Percentiles rank a stretch among this genome's conserved stretches.
These are phyloP conservation scores for Gymnoscelis rufifasciata DNA, from an alignment of 2,888 invertebrate genomes.

Conservation along the genomic window DNA sequence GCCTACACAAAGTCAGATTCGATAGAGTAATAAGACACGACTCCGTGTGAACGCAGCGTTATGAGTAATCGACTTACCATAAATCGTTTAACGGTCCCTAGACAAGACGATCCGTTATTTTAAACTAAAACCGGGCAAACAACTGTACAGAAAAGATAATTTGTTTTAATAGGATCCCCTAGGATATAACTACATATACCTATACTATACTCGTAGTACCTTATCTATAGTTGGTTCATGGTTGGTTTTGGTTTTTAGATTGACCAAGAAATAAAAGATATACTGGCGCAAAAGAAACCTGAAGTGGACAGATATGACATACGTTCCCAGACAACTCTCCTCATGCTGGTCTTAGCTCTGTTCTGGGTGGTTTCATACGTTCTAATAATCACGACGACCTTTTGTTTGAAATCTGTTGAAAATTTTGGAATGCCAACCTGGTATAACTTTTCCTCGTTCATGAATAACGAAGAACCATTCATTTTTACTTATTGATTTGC, in stretches of 20 bases:
- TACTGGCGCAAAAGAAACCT: neutral
- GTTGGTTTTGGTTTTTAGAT: constrained; percentile 12
- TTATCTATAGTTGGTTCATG: too few species aligned
- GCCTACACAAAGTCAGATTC: too few species aligned
- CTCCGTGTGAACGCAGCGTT: too few species aligned
- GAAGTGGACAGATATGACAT: constrained; percentile 22
- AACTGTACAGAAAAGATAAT: too few species aligned
- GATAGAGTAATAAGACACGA: too few species aligned
- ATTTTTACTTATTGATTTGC: constrained; percentile 2
- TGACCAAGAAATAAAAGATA: constrained; percentile 14
- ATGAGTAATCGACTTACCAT: too few species aligned
- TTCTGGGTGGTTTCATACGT: constrained; percentile 45
- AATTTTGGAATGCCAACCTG: constrained; percentile 5
- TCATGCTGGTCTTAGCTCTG: constrained; percentile 42
- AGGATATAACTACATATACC: too few species aligned
- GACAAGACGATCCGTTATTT: too few species aligned
- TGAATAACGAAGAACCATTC: constrained; percentile 19
- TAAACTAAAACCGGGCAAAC: too few species aligned
- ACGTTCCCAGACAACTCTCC: constrained; percentile 36
- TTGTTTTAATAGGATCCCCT: too few species aligned
- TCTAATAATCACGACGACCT: constrained; percentile 35
- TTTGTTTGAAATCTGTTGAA: constrained; percentile 34
- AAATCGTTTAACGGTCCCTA: too few species aligned
- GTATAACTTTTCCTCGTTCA: constrained; percentile 23
- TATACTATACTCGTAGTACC: too few species aligned